These are phyloP conservation scores for Chondrilla cf. caribensis DNA, from an alignment of 37 sponge, comb jelly and placozoan genomes.

Conservation along the genomic window DNA sequence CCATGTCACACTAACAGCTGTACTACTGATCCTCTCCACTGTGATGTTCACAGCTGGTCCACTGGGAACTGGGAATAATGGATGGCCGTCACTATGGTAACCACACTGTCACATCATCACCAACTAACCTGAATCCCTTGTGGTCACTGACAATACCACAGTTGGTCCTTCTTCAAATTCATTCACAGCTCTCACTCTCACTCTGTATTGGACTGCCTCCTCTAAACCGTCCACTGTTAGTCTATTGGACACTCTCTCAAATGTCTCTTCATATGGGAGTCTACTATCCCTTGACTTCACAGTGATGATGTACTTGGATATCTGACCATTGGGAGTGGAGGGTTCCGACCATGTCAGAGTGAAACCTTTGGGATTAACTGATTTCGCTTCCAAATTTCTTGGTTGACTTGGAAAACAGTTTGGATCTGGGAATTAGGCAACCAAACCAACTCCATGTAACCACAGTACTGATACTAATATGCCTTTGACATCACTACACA, in stretches of 20 bases:
- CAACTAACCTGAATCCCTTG: neutral
- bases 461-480: too few relatives aligned
- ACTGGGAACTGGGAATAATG: neutral
- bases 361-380: neutral
- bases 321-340: neutral
- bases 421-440: neutral
- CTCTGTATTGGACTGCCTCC: neutral
- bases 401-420: neutral
- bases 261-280: neutral
- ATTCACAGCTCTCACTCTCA: neutral
- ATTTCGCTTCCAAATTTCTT: neutral
- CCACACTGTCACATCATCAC: too few relatives aligned
- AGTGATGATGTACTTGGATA: neutral
- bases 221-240: neutral
- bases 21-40: neutral
- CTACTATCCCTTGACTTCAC: neutral
- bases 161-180: neutral
- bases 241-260: neutral
- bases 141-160: neutral
- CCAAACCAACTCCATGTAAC: too few relatives aligned
- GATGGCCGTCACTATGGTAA: too few relatives aligned
- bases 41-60: neutral
- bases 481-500: too few relatives aligned
- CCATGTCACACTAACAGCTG: slow-evolving; percentile 6
- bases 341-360: neutral